phyloP scores from a whole-genome alignment of 2,888 invertebrate species.

The Empis stercorea region DNA sequence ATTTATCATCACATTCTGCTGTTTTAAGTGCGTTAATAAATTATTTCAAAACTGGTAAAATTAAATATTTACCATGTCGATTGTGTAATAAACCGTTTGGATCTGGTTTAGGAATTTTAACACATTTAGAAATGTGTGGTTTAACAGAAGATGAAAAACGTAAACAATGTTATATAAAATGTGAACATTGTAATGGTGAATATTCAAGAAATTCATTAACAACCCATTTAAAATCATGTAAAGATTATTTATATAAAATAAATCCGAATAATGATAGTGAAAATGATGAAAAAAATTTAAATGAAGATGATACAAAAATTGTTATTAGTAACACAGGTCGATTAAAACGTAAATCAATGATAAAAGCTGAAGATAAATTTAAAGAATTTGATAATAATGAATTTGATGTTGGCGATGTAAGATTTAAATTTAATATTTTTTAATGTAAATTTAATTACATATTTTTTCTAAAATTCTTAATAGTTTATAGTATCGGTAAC shows the following conservation, averaged over 20 bases:
- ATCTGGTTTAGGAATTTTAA: slow-evolving; percentile 24
- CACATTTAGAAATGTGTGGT: slow-evolving; percentile 27
- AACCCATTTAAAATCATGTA: slow-evolving; percentile 21
- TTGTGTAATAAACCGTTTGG: slow-evolving; percentile 21
- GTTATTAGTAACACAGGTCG: slow-evolving; percentile 23
- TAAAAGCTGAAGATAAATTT: slow-evolving; percentile 29
- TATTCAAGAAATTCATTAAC: slow-evolving; percentile 16
- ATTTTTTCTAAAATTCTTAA: neutral
- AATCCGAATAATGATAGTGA: neutral
- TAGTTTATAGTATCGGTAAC: slow-evolving; percentile 9
- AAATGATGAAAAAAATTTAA: neutral
- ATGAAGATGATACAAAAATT: neutral
- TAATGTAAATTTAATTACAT: neutral
- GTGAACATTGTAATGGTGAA: slow-evolving; percentile 20
- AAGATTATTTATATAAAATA: neutral
- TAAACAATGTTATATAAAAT: slow-evolving; percentile 15
- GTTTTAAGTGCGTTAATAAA: slow-evolving; percentile 17
- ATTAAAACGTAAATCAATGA: slow-evolving; percentile 25
- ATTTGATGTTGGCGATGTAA: slow-evolving; percentile 9
- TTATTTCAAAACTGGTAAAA: slow-evolving; percentile 16
- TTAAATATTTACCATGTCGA: slow-evolving; percentile 22
- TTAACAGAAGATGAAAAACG: slow-evolving; percentile 10
- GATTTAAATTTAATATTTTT: neutral
- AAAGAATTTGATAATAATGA: slow-evolving; percentile 17
- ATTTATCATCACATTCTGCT: slow-evolving; percentile 17